These are phyloP conservation scores for Siniperca obscura DNA, from an alignment of 2,797 vertebrate genomes.

Conservation along the genomic window DNA sequence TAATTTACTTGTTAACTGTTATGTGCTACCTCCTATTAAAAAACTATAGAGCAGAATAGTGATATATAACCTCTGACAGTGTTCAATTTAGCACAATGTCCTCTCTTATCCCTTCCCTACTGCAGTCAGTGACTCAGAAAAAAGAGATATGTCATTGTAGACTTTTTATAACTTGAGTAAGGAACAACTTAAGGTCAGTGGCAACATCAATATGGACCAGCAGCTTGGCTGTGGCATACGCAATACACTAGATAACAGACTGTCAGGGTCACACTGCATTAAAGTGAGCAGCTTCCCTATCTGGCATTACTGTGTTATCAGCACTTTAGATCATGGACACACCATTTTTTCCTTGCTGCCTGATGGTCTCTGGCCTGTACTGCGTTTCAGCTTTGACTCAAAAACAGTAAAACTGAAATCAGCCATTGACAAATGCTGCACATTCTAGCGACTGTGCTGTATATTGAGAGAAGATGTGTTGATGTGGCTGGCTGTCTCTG, in stretches of 20 bases:
- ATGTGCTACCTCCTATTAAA: slow-evolving; percentile 31
- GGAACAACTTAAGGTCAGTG: slow-evolving; percentile 71
- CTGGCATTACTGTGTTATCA: slow-evolving; percentile 70
- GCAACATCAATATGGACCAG: slow-evolving; percentile 71
- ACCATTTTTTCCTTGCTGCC: slow-evolving; percentile 42
- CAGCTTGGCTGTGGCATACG: slow-evolving; percentile 49
- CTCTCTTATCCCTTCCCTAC: slow-evolving; percentile 14
- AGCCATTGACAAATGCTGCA: slow-evolving; percentile 38
- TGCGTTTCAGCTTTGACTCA: slow-evolving; percentile 41
- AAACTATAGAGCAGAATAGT: slow-evolving; percentile 33
- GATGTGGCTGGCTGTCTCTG: slow-evolving; percentile 24
- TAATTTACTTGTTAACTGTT: slow-evolving; percentile 41
- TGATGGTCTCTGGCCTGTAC: slow-evolving; percentile 48
- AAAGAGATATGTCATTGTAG: slow-evolving; percentile 41
- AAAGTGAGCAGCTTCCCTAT: slow-evolving; percentile 65
- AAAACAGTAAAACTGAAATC: slow-evolving; percentile 49
- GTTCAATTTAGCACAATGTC: slow-evolving; percentile 46
- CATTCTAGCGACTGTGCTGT: not conserved
- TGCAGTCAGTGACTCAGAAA: slow-evolving; percentile 43
- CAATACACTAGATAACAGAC: slow-evolving; percentile 62
- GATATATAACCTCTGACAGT: slow-evolving; percentile 49
- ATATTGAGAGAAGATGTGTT: not conserved
- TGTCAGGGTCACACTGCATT: slow-evolving; percentile 75
- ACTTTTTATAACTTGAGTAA: slow-evolving; percentile 63
- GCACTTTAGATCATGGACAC: slow-evolving; percentile 71